Conservation (phyloP, 2,888 invertebrate genomes). For the Mantis religiosa region DNA sequence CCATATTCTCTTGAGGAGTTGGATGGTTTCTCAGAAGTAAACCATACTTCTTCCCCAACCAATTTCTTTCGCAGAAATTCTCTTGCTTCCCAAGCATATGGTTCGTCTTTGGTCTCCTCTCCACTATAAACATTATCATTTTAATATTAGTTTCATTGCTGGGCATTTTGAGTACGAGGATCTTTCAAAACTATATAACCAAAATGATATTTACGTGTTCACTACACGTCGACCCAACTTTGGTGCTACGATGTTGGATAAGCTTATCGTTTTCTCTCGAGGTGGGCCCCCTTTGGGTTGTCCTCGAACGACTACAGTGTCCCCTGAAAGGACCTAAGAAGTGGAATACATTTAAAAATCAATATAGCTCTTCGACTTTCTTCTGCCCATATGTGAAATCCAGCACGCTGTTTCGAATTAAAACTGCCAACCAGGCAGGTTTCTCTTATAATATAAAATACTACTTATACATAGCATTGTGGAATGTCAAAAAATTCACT, state of each 20-base stretch:
- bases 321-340: conserved; percentile 88
- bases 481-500: background rate
- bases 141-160: background rate
- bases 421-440: conserved; percentile 27
- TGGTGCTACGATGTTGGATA: conserved; percentile 89
- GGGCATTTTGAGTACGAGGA: background rate
- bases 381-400: conserved; percentile 22
- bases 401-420: conserved; percentile 14
- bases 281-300: conserved; percentile 80
- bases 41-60: conserved; percentile 85
- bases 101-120: conserved; percentile 78
- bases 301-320: conserved; percentile 87
- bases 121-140: conserved; percentile 45
- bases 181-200: background rate
- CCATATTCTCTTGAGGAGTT: conserved; percentile 76
- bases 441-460: background rate
- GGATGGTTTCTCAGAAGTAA: conserved; percentile 71
- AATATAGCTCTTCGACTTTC: background rate
- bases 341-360: conserved; percentile 26
- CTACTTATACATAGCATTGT: background rate
- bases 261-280: conserved; percentile 84
- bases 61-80: conserved; percentile 90
- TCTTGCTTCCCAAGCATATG: conserved; percentile 96
- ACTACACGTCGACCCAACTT: conserved; percentile 57
- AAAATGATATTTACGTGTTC: background rate